Evolutionary conservation across 2,888 invertebrate genomes (phyloP).

Genomic region (Pristionchus mayeri): DNA sequence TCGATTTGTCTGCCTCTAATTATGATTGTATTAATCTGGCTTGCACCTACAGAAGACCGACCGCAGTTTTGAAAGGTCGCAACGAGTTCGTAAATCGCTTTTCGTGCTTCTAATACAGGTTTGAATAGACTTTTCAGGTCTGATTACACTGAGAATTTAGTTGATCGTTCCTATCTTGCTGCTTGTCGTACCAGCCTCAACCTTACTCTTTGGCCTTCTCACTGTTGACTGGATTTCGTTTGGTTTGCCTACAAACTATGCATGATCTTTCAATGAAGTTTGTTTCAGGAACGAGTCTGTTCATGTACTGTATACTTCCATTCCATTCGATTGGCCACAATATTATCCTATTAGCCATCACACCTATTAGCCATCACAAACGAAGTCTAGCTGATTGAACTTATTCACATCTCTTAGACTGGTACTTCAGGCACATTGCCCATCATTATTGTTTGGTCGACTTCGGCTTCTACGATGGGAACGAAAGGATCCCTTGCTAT

Average conservation of each 20-base stretch:
- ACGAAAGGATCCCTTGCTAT: too few relatives aligned
- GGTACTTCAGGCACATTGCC: too few relatives aligned
- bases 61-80: neutral
- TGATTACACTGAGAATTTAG: too few relatives aligned
- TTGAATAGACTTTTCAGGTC: neutral
- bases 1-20: neutral
- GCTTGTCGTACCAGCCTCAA: neutral
- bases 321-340: neutral
- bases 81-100: neutral
- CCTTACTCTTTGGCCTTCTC: neutral
- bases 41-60: too few relatives aligned
- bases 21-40: neutral
- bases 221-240: too few relatives aligned
- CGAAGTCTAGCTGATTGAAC: too few relatives aligned
- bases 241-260: too few relatives aligned
- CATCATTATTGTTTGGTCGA: too few relatives aligned
- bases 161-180: too few relatives aligned
- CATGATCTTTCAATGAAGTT: neutral
- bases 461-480: too few relatives aligned
- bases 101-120: neutral
- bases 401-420: too few relatives aligned
- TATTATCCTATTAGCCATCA: neutral
- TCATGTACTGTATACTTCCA: neutral
- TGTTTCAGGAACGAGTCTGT: neutral
- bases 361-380: too few relatives aligned